Conservation (phyloP, 2,888 invertebrate species). For the Apodemia hepburni region DNA sequence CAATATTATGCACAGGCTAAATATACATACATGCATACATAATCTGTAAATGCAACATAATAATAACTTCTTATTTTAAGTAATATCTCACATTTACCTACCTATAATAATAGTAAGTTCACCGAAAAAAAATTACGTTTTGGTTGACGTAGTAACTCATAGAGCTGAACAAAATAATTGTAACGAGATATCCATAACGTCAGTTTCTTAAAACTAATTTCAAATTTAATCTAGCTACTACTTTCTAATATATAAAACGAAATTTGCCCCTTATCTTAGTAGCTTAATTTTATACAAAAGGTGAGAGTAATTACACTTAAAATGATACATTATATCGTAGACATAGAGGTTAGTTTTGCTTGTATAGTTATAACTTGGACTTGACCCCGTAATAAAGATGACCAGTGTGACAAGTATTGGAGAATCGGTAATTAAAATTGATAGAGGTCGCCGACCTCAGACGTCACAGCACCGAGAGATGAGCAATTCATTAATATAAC, state of each 20-base stretch:
- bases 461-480: conserved; percentile 39
- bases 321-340: conserved; percentile 10
- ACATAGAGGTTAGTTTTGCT: not conserved
- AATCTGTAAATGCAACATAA: too few species aligned
- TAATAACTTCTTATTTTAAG: too few species aligned
- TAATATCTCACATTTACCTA: not conserved
- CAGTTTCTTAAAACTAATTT: conserved; percentile 5
- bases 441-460: conserved; percentile 60
- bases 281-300: conserved; percentile 20
- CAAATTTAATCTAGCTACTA: conserved; percentile 6
- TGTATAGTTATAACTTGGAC: not conserved
- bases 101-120: not conserved
- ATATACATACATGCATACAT: too few species aligned
- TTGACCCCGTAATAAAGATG: conserved; percentile 15
- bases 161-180: conserved; percentile 14
- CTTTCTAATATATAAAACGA: conserved; percentile 11
- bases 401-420: conserved; percentile 24
- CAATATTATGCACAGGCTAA: too few species aligned
- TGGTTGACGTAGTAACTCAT: conserved; percentile 8
- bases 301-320: conserved; percentile 15
- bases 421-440: conserved; percentile 54
- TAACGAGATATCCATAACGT: conserved; percentile 4
- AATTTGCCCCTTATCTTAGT: conserved; percentile 11
- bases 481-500: conserved; percentile 79
- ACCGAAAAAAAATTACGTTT: not conserved